A percentile compares a stretch with the other conserved stretches of the same genome.
phyloP scores from a whole-genome alignment of 2,113 vertebrate genomes.

The Polypterus senegalus region DNA sequence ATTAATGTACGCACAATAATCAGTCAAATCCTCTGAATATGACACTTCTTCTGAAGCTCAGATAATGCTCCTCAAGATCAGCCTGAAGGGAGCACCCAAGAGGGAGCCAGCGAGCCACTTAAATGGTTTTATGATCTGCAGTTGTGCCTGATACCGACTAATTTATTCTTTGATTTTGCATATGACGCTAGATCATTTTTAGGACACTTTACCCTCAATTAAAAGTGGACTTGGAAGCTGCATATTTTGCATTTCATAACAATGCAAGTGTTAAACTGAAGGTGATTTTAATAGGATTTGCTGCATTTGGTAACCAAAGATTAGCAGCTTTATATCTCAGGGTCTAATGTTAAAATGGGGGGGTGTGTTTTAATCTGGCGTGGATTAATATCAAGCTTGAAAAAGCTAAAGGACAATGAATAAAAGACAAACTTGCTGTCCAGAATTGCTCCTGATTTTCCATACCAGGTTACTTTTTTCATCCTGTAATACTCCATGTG shows the following conservation, averaged over 20 bases:
- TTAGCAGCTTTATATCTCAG: conserved; percentile 53
- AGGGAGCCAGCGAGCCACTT: conserved; percentile 33
- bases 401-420: conserved; percentile 36
- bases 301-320: conserved; percentile 55
- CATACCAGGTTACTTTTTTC: conserved; percentile 11
- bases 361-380: conserved; percentile 48
- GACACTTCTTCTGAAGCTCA: conserved; percentile 45
- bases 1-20: conserved; percentile 57
- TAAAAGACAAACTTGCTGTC: conserved; percentile 28
- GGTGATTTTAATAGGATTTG: conserved; percentile 67
- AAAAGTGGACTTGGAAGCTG: conserved; percentile 46
- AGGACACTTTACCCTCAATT: conserved; percentile 50
- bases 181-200: conserved; percentile 35
- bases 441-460: conserved; percentile 19
- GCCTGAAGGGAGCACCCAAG: conserved; percentile 48
- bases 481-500: too few relatives aligned
- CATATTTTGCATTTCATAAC: conserved; percentile 58
- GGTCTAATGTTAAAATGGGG: conserved; percentile 32
- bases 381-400: conserved; percentile 36
- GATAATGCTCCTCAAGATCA: conserved; percentile 33
- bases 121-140: conserved; percentile 24
- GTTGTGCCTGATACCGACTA: conserved; percentile 42
- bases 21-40: conserved; percentile 61
- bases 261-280: conserved; percentile 54
- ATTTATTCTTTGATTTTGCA: conserved; percentile 45